phyloP scores from a whole-genome alignment of 92 coral and sea anemone species.

The Porites cylindrica region DNA sequence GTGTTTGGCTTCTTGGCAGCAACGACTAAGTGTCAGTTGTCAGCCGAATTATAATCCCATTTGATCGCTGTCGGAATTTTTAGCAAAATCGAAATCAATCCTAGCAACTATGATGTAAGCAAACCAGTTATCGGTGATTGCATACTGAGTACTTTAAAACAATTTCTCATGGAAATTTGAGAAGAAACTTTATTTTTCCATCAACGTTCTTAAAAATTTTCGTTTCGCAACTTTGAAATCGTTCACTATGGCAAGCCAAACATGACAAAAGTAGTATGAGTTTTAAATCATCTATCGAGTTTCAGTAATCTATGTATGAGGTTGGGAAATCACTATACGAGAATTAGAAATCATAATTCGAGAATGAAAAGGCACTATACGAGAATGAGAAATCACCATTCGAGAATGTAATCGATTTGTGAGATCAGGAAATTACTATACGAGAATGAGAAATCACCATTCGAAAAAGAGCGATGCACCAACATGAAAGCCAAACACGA shows the following conservation, averaged over 20 bases:
- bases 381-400: neutral
- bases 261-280: conserved; percentile 50
- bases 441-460: too few relatives aligned
- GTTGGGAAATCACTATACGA: conserved; percentile 30
- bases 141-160: conserved; percentile 18
- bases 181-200: neutral
- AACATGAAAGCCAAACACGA: too few relatives aligned
- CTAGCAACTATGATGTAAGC: conserved; percentile 19
- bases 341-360: conserved; percentile 9
- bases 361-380: neutral
- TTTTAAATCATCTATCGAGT: conserved; percentile 29
- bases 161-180: neutral
- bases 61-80: conserved; percentile 23
- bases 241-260: conserved; percentile 56
- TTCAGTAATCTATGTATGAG: conserved; percentile 37
- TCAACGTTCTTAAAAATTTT: neutral
- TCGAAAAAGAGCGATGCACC: too few relatives aligned
- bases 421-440: too few relatives aligned
- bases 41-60: conserved; percentile 17
- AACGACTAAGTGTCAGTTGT: conserved; percentile 2
- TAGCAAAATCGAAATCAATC: conserved; percentile 11
- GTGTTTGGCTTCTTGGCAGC: conserved; percentile 8
- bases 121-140: neutral
- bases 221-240: conserved; percentile 1
- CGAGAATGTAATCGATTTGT: conserved; percentile 18